Evolutionary conservation across 1,140 invertebrate genomes (phyloP).

Genomic region (Papilio polytes): DNA sequence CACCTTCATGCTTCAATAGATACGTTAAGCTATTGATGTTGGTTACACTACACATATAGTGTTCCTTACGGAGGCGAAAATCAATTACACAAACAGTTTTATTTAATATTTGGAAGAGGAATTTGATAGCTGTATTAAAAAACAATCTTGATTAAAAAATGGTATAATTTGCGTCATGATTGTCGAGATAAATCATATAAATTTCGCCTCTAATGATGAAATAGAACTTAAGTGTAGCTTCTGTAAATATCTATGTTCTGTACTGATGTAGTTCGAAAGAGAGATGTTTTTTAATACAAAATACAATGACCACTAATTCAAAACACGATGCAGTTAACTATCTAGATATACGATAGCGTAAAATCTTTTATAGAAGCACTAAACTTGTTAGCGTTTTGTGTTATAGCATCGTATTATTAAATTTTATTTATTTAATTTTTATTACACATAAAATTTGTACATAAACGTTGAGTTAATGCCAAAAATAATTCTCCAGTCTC

Average conservation of each 20-base stretch:
- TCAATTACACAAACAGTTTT: too few relatives aligned
- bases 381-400: conserved; percentile 24
- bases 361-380: conserved; percentile 18
- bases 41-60: not conserved
- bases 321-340: conserved; percentile 3
- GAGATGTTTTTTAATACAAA: not conserved
- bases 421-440: conserved; percentile 22
- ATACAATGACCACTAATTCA: not conserved
- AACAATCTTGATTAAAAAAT: too few relatives aligned
- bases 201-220: not conserved
- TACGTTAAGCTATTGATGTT: conserved; percentile 26
- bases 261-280: not conserved
- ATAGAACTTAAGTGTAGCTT: not conserved
- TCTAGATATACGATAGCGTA: conserved; percentile 7
- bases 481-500: not conserved
- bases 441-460: conserved; percentile 15
- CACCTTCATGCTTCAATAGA: conserved; percentile 17
- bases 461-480: not conserved
- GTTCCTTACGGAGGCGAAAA: too few relatives aligned
- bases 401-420: not conserved
- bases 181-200: too few relatives aligned
- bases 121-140: too few relatives aligned
- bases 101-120: too few relatives aligned
- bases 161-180: too few relatives aligned
- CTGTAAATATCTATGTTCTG: not conserved